Conservation (phyloP, 1,140 invertebrate species). For the Drosophila mojavensis region DNA sequence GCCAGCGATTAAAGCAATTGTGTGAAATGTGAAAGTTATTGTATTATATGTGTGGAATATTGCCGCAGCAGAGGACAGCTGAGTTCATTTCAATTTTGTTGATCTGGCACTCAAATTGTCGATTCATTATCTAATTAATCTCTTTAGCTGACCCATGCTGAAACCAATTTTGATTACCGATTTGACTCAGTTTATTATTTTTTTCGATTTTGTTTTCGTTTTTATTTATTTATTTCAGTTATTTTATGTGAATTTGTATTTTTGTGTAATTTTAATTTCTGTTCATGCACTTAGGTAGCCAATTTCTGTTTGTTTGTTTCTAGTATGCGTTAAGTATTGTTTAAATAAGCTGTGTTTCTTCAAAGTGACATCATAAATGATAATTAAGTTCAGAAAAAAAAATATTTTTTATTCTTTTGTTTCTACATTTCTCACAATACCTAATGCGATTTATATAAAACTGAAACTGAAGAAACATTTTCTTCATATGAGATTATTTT, state of each 20-base stretch:
- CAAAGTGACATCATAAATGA: no score
- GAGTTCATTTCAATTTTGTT: neutral
- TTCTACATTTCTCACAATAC: no score
- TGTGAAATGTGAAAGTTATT: neutral
- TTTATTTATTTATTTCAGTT: conserved; percentile 14
- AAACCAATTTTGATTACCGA: conserved; percentile 6
- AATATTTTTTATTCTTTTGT: no score
- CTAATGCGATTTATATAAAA: no score
- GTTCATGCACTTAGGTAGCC: conserved; percentile 20
- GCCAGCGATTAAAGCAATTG: conserved; percentile 10
- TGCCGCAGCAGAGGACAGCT: conserved; percentile 7
- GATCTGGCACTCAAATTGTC: neutral
- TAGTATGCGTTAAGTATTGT: neutral
- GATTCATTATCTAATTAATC: neutral
- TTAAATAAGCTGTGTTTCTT: conserved; percentile 15
- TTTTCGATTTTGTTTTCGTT: neutral
- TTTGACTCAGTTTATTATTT: neutral
- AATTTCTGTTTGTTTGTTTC: neutral
- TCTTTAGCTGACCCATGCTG: conserved; percentile 7
- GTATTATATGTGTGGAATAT: neutral
- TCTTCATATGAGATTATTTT: no score
- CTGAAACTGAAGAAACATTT: no score
- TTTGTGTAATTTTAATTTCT: conserved; percentile 8
- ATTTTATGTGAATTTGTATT: conserved; percentile 13
- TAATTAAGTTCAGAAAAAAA: no score